A percentile compares a stretch with the other conserved stretches of the same genome.
phyloP scores from a whole-genome alignment of 2,797 vertebrate species.

The Sparidentex hasta region DNA sequence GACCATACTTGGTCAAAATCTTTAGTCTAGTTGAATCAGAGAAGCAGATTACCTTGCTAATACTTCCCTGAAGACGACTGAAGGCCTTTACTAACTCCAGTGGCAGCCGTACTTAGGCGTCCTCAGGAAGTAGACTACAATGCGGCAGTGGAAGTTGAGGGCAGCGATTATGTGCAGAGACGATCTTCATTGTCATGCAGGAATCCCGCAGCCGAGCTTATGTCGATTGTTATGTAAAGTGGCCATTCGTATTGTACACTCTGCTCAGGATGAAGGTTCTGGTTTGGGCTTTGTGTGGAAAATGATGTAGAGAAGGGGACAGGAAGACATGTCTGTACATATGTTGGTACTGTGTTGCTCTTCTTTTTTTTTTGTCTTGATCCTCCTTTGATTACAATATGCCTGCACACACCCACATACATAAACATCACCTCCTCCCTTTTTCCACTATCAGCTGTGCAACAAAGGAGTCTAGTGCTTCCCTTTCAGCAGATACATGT shows the following conservation, averaged over 20 bases:
- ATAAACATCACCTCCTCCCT: slow-evolving; percentile 9
- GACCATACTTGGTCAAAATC: slow-evolving; percentile 24
- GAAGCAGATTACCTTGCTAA: slow-evolving; percentile 46
- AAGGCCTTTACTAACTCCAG: slow-evolving; percentile 33
- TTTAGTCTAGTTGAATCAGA: slow-evolving; percentile 24
- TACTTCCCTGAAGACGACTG: slow-evolving; percentile 47
- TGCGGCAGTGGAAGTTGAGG: slow-evolving; percentile 60
- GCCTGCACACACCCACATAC: neutral
- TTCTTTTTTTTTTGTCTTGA: neutral
- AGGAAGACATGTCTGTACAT: slow-evolving; percentile 51
- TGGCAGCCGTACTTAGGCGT: slow-evolving; percentile 33
- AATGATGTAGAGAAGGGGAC: slow-evolving; percentile 39
- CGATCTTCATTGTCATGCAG: slow-evolving; percentile 78
- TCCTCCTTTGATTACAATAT: slow-evolving; percentile 25
- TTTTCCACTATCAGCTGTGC: slow-evolving; percentile 1
- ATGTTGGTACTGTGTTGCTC: slow-evolving; percentile 25
- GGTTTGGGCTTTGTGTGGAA: slow-evolving; percentile 52
- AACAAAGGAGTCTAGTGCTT: slow-evolving; percentile 22
- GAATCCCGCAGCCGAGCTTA: slow-evolving; percentile 69
- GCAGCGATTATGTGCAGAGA: slow-evolving; percentile 63
- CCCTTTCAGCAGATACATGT: slow-evolving; percentile 33
- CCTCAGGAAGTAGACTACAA: slow-evolving; percentile 62
- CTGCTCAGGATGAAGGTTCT: slow-evolving; percentile 45
- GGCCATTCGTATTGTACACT: slow-evolving; percentile 68
- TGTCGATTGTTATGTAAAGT: slow-evolving; percentile 82